Conservation (phyloP, 2,113 vertebrate genomes). For the Aspidoscelis tigris region DNA sequence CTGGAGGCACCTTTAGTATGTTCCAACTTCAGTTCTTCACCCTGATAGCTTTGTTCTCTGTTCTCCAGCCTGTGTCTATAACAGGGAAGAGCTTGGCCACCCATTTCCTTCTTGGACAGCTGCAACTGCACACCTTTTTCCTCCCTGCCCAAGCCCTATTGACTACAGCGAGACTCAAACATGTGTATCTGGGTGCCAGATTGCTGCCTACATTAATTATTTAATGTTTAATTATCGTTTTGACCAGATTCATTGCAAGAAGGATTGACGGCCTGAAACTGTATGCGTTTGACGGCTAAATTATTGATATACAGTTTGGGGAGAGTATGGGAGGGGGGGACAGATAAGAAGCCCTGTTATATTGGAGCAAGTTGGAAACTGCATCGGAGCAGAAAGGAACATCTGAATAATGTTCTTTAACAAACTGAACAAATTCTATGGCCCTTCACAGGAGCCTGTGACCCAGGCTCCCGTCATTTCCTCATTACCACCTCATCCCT, state of each 20-base stretch:
- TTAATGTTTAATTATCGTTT: constrained; percentile 28
- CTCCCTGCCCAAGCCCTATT: not conserved
- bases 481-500: constrained; percentile 30
- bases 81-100: not conserved
- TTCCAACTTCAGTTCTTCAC: not conserved
- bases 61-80: not conserved
- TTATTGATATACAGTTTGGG: constrained; percentile 15
- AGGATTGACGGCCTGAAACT: not conserved
- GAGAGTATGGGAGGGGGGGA: not conserved
- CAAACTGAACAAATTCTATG: constrained; percentile 5
- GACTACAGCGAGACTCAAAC: constrained; percentile 22
- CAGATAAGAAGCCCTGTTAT: not conserved
- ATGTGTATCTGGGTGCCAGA: constrained; percentile 36
- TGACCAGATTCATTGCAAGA: constrained; percentile 21
- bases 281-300: constrained; percentile 2
- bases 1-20: not conserved
- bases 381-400: not conserved
- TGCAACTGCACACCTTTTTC: not conserved
- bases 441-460: constrained; percentile 10
- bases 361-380: not conserved
- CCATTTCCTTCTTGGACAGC: not conserved
- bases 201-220: constrained; percentile 29
- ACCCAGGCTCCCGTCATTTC: not conserved
- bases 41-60: not conserved
- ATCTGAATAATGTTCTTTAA: constrained; percentile 12